Evolutionary conservation across 1,140 invertebrate genomes (phyloP), one percentile per base, ranked within the genome.

Genomic region (Bombus impatiens): DNA sequence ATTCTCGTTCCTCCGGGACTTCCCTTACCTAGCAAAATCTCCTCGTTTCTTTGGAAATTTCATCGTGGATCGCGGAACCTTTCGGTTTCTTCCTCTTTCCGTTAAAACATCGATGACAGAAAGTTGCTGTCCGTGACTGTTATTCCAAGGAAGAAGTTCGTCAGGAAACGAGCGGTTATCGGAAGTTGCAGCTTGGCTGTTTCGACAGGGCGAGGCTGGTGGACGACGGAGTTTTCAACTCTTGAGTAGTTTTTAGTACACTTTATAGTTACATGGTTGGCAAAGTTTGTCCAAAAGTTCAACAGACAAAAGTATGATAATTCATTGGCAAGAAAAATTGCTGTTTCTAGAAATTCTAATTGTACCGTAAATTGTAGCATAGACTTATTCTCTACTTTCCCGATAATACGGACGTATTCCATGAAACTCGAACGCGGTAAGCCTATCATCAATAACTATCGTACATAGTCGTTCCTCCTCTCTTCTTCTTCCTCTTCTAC

Each of bases 281-380:
- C 13, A 57, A 75, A 53, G 71, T 75, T 82, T 6, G 32, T 53
- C 40, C 40, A 22, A 3, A 71, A 62, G 47, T 78, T 84, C 67
- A 47, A 71, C 75, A 15, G 40, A 40, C 82, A 40, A 78, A 79
- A 84, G 62, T 84, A 78, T 78, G 82, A 84, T 79, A 84, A 84
- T 84, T 84, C 47, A 22, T 6, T n/a, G 13, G 13, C 37, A 76
- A n/a, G 18, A 35, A 35, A 25, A n/a, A 28, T n/a, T 13, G n/a
- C 5, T 44, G 57, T 71, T 67, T 78, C 40, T 22, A 42, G 53
- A 78, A 84, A 79, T 76, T 78, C 67, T 77, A 62, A 74, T 78
- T 62, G 15, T 37, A 42, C 76, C 2, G 62, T 32, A 62, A 70
- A 59, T 76, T 37, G 37, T 40, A 47, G 65, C 57, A 53, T 84